Evolutionary conservation across 2,113 vertebrate species (phyloP).

Genomic region (Taurulus bubalis): DNA sequence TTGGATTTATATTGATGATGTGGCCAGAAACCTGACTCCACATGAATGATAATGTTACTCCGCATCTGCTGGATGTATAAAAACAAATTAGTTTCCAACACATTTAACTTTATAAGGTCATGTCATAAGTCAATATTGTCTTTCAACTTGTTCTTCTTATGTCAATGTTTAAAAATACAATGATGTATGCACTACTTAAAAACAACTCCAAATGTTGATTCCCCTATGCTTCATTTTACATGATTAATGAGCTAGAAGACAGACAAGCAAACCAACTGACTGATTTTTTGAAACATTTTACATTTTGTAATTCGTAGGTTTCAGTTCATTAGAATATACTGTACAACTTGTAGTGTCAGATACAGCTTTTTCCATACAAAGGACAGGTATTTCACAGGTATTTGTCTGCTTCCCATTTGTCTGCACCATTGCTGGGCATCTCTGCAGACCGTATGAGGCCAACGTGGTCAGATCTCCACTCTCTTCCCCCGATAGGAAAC

Average conservation of each 20-base stretch:
- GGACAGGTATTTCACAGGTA: not conserved
- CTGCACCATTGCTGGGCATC: constrained; percentile 8
- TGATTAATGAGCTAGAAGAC: not conserved
- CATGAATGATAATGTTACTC: not conserved
- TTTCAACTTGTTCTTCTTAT: not conserved
- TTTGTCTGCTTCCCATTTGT: not conserved
- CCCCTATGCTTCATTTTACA: not conserved
- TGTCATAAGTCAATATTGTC: not conserved
- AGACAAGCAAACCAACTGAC: not conserved
- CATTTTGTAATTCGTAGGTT: not conserved
- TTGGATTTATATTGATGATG: not conserved
- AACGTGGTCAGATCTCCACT: constrained; percentile 16
- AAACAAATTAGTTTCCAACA: not conserved
- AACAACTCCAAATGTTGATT: not conserved
- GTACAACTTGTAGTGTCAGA: not conserved
- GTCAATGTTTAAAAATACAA: not conserved
- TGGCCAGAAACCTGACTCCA: not conserved
- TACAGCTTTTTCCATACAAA: not conserved
- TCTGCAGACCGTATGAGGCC: constrained; percentile 5
- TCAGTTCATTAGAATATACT: not conserved
- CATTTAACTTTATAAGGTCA: not conserved
- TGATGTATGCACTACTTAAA: not conserved
- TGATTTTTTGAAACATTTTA: not conserved
- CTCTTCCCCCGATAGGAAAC: constrained; percentile 66
- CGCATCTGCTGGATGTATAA: not conserved